Conservation (phyloP, 2,888 invertebrate species). For the Drosophila niveifrons region DNA sequence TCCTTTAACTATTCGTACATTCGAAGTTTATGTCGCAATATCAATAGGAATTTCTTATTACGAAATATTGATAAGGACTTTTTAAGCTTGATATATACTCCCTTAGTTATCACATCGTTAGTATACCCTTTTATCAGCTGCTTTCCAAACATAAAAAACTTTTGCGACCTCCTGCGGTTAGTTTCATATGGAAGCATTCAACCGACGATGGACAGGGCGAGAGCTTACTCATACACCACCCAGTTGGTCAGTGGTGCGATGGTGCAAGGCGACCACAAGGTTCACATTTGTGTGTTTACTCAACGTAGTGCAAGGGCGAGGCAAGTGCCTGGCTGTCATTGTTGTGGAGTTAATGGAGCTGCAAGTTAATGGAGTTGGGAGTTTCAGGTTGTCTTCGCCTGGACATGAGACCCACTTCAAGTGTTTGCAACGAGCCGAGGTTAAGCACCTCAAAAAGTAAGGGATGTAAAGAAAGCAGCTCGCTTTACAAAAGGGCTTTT, state of each 20-base stretch:
- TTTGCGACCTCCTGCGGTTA: slow-evolving; percentile 37
- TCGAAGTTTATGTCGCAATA: too few species aligned
- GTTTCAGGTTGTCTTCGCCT: slow-evolving; percentile 43
- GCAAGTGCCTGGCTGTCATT: slow-evolving; percentile 12
- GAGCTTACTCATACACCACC: slow-evolving; percentile 23
- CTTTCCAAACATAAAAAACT: not conserved
- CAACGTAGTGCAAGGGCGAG: slow-evolving; percentile 25
- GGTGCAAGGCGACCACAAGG: slow-evolving; percentile 38
- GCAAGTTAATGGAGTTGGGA: slow-evolving; percentile 39
- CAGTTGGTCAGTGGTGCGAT: slow-evolving; percentile 34
- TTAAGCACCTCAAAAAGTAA: slow-evolving; percentile 60
- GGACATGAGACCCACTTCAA: slow-evolving; percentile 65
- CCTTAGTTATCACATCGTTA: not conserved
- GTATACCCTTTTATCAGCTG: not conserved
- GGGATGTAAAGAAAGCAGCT: slow-evolving; percentile 8
- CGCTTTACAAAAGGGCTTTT: slow-evolving; percentile 1
- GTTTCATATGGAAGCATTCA: slow-evolving; percentile 16
- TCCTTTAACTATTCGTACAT: too few species aligned
- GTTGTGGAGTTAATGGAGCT: slow-evolving; percentile 45
- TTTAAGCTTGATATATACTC: too few species aligned
- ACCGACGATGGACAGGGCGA: not conserved
- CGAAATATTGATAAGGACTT: too few species aligned
- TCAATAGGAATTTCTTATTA: too few species aligned
- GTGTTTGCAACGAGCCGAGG: slow-evolving; percentile 51
- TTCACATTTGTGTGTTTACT: slow-evolving; percentile 64